phyloP scores from a whole-genome alignment of 92 coral and sea anemone genomes.

The Ricordea florida region DNA sequence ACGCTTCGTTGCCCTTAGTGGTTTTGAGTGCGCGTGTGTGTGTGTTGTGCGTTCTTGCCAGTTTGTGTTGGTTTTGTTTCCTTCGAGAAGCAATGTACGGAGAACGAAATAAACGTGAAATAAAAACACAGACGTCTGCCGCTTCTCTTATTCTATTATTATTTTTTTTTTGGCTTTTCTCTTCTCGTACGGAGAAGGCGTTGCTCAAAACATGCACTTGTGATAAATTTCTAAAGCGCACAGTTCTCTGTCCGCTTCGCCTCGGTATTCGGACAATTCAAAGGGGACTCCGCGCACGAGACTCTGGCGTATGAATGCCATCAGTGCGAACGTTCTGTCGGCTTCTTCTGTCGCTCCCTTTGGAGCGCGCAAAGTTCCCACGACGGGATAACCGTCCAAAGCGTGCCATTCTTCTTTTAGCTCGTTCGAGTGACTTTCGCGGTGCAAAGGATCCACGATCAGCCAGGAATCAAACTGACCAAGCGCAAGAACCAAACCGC shows the following conservation, averaged over 20 bases:
- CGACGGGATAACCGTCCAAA: background rate
- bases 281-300: background rate
- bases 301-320: background rate
- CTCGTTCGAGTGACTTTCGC: no score
- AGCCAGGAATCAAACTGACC: background rate
- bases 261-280: background rate
- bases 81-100: no score
- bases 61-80: no score
- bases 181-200: no score
- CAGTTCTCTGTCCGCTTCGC: background rate
- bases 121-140: no score
- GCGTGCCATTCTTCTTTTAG: background rate
- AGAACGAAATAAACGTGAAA: no score
- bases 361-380: background rate
- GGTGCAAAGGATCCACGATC: background rate
- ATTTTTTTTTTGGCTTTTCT: no score
- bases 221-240: background rate
- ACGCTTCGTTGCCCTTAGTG: no score
- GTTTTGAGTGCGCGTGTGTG: no score
- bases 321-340: background rate
- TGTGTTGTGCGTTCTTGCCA: no score
- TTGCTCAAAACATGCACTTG: background rate
- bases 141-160: no score
- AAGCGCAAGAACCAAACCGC: background rate
- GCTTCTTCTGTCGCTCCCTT: background rate